Conservation (phyloP, 1,140 invertebrate genomes). For the Oscheius sp. region DNA sequence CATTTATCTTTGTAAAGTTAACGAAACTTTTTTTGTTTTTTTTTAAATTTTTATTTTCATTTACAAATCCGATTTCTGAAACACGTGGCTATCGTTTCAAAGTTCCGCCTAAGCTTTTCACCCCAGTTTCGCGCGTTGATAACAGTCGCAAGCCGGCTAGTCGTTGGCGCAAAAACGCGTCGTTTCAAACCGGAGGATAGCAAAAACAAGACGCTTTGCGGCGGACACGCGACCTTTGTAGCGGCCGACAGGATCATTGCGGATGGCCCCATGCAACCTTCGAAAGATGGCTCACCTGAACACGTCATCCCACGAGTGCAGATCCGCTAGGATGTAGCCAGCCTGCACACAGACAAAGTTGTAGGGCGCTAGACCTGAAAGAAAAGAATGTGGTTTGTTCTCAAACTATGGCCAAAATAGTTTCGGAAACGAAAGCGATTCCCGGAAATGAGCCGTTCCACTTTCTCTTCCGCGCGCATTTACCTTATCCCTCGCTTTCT, state of each 20-base stretch:
- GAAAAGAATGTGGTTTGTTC: not conserved
- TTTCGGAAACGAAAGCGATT: not conserved
- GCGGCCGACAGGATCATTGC: not conserved
- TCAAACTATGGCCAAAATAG: not conserved
- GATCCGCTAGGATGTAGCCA: constrained; percentile 66
- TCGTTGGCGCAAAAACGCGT: not conserved
- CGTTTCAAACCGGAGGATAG: not conserved
- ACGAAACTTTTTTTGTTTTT: too few relatives aligned
- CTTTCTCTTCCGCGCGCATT: not conserved
- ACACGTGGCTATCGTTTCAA: not conserved
- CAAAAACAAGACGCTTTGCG: not conserved
- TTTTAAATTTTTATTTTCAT: not conserved
- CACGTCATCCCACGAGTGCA: constrained; percentile 67
- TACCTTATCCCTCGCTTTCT: not conserved
- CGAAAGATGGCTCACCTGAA: constrained; percentile 55
- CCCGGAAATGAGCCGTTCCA: not conserved
- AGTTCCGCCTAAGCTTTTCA: not conserved
- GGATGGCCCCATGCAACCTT: too few relatives aligned
- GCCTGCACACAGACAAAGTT: constrained; percentile 71
- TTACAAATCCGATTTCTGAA: not conserved
- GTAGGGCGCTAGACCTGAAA: constrained; percentile 70
- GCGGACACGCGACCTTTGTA: not conserved
- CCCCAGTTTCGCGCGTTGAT: not conserved
- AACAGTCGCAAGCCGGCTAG: not conserved
- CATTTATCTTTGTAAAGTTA: too few relatives aligned